Evolutionary conservation across 2,888 invertebrate genomes (phyloP), one percentile per base, ranked within the genome.

Genomic region (Scaptomyza tumidula): DNA sequence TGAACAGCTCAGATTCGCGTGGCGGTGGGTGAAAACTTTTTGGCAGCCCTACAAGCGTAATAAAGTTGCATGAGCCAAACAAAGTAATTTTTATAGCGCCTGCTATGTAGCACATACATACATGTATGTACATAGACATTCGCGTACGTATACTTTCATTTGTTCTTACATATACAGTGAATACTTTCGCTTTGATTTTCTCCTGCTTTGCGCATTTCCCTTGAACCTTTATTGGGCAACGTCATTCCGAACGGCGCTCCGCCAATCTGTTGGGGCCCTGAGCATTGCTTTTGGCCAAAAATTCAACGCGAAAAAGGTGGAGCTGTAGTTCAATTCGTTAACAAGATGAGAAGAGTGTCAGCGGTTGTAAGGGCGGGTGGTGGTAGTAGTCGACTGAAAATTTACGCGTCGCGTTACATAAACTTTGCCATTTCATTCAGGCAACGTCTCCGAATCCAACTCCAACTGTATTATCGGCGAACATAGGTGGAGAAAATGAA

Each of bases 241-340:
- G 84, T 80, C 80, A 80, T 63, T 61, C 65, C 54, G 71, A 63
- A 63, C 50, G 57, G 44, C 56, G 49, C 48, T 63, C 48, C 49
- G 46, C 52, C 73, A 83, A 84, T 81, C 85, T 81, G 87, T 78
- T 81, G 75, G 80, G 63, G 64, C 56, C 49, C 41, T 16, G 45
- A 55, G 58, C 61, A 61, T 56, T 69, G 56, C 73, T 64, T 50
- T 56, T 59, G 62, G 54, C 55, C 70, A 71, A 44, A 19, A 58
- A 50, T 39, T 19, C 62, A 70, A 83, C 82, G 85, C 73, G 68
- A 77, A 84, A 84, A 84, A 84, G 88, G 83, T 88, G 83, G 83
- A 84, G 83, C 84, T 67, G 75, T 78, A 80, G 88, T 86, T 84
- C 83, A 80, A 83, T 88, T 86, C 88, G 86, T 84, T 88, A 88